Conservation (phyloP, 1,140 invertebrate genomes). For the Lasioglossum baleicum region DNA sequence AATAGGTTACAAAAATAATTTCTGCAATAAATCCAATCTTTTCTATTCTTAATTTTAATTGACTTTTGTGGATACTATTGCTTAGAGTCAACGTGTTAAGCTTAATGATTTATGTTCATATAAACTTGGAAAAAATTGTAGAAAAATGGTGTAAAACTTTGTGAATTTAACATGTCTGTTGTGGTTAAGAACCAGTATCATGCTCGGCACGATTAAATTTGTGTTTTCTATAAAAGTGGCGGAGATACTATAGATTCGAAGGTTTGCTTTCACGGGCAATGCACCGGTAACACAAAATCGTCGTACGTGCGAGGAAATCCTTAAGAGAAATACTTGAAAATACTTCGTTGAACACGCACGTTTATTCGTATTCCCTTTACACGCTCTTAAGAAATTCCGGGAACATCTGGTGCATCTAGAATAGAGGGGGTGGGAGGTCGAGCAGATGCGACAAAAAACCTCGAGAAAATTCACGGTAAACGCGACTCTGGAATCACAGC, state of each 20-base stretch:
- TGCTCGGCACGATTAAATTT: too few species aligned
- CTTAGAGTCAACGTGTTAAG: too few species aligned
- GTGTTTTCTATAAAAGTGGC: neutral
- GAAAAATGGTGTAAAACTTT: too few species aligned
- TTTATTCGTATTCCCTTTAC: slow-evolving; percentile 41
- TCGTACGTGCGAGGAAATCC: slow-evolving; percentile 40
- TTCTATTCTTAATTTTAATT: too few species aligned
- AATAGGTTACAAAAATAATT: too few species aligned
- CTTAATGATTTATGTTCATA: too few species aligned
- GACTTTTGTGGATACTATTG: too few species aligned
- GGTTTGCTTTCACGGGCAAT: neutral
- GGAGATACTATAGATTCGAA: neutral
- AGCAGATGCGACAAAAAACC: slow-evolving; percentile 48
- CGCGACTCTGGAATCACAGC: slow-evolving; percentile 35
- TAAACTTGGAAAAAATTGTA: too few species aligned
- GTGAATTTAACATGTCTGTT: too few species aligned
- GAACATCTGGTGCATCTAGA: slow-evolving; percentile 37
- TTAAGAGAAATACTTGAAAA: slow-evolving; percentile 15
- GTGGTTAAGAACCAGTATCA: too few species aligned
- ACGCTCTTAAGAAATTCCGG: slow-evolving; percentile 48
- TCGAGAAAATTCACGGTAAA: slow-evolving; percentile 37
- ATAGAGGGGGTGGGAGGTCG: slow-evolving; percentile 11
- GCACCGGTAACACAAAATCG: slow-evolving; percentile 31
- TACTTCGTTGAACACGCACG: slow-evolving; percentile 11
- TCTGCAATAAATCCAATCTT: too few species aligned